Evolutionary conservation across 2,888 invertebrate genomes (phyloP).

Genomic region (Tubiluchus corallicola): DNA sequence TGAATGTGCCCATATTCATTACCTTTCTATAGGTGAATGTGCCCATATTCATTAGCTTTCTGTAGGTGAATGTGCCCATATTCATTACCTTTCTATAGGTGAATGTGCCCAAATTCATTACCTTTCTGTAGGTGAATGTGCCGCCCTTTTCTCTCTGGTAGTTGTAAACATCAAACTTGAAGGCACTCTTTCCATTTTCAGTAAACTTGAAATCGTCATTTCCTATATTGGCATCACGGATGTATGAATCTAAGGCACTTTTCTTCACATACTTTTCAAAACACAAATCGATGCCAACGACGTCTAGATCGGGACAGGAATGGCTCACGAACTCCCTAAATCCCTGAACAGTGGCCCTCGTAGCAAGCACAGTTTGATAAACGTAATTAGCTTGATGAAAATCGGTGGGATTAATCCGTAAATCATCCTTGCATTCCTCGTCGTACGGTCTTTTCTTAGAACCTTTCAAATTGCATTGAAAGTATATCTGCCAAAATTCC

Average conservation of each 20-base stretch:
- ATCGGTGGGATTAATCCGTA: slow-evolving; percentile 18
- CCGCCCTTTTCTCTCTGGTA: slow-evolving; percentile 14
- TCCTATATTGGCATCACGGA: slow-evolving; percentile 13
- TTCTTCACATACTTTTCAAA: slow-evolving; percentile 14
- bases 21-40: too few relatives aligned
- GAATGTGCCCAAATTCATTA: too few relatives aligned
- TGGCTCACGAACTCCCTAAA: slow-evolving; percentile 20
- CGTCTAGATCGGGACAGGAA: slow-evolving; percentile 20
- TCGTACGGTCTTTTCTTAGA: slow-evolving; percentile 17
- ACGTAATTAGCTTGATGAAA: slow-evolving; percentile 23
- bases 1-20: too few relatives aligned
- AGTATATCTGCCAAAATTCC: slow-evolving; percentile 27
- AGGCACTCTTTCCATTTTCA: slow-evolving; percentile 19
- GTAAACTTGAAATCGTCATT: slow-evolving; percentile 19
- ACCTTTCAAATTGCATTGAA: slow-evolving; percentile 25
- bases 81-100: too few relatives aligned
- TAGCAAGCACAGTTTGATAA: slow-evolving; percentile 26
- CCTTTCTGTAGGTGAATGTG: neutral
- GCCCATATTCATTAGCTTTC: too few relatives aligned
- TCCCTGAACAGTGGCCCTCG: slow-evolving; percentile 25
- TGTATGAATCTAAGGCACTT: slow-evolving; percentile 17
- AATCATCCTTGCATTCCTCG: slow-evolving; percentile 20
- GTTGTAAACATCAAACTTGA: slow-evolving; percentile 22
- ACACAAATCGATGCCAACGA: slow-evolving; percentile 16
- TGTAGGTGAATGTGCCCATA: too few relatives aligned